phyloP scores from a whole-genome alignment of 2,888 invertebrate genomes.

The Eudemis profundana region DNA sequence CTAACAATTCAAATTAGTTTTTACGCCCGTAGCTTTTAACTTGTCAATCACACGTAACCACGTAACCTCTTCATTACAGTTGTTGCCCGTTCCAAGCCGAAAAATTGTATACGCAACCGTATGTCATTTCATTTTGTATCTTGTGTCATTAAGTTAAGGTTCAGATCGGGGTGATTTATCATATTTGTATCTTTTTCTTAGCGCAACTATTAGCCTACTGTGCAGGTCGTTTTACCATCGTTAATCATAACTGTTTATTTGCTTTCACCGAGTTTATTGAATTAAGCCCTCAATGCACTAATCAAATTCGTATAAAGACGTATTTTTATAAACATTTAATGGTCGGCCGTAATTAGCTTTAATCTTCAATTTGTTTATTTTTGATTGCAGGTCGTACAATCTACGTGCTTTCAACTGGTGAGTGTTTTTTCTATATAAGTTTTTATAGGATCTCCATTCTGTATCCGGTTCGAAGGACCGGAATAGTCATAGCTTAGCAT shows the following conservation, averaged over 20 bases:
- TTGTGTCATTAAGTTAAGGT: neutral
- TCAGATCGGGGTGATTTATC: neutral
- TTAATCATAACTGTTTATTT: constrained; percentile 43
- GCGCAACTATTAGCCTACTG: constrained; percentile 1
- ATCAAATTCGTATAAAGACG: constrained; percentile 40
- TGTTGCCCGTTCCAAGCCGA: neutral
- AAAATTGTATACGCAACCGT: neutral
- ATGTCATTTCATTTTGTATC: neutral
- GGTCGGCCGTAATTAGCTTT: constrained; percentile 31
- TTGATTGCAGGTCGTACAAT: constrained; percentile 51
- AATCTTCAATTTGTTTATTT: constrained; percentile 49
- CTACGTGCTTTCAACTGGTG: constrained; percentile 37
- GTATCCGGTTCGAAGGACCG: constrained; percentile 22
- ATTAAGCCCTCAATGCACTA: constrained; percentile 34
- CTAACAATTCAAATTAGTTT: constrained; percentile 25
- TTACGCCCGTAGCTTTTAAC: constrained; percentile 26
- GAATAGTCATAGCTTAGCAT: neutral
- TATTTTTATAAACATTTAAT: constrained; percentile 39
- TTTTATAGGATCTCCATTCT: constrained; percentile 1
- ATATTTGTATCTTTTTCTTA: neutral
- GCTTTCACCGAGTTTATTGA: constrained; percentile 44
- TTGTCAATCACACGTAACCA: constrained; percentile 30
- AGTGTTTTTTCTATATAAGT: constrained; percentile 14
- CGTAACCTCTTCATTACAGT: constrained; percentile 29
- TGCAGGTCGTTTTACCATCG: constrained; percentile 25